Evolutionary conservation across 2,113 vertebrate genomes (phyloP).

Genomic region (Chiloscyllium plagiosum): DNA sequence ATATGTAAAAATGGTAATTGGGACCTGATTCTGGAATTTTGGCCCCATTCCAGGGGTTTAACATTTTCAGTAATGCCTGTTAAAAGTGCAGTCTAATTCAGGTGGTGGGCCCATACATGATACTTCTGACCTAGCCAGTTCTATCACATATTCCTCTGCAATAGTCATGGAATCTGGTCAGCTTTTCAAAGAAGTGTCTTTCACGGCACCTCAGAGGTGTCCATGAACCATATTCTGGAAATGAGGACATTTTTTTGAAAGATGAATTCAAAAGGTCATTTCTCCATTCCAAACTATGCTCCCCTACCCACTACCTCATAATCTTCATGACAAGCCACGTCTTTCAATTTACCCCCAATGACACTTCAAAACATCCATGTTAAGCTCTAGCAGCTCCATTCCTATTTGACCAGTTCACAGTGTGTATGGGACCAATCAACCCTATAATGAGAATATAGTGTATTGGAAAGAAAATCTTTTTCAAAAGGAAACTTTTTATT

Average conservation of each 20-base stretch:
- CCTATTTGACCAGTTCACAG: too few relatives aligned
- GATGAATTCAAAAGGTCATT: background rate
- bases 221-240: background rate
- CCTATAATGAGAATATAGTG: background rate
- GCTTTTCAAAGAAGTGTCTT: background rate
- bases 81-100: too few relatives aligned
- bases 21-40: background rate
- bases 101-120: too few relatives aligned
- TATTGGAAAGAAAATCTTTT: too few relatives aligned
- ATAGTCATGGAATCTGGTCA: background rate
- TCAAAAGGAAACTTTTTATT: too few relatives aligned
- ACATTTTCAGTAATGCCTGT: background rate
- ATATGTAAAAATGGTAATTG: background rate
- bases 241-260: background rate
- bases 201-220: background rate
- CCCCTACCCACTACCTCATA: background rate
- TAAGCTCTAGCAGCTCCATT: too few relatives aligned
- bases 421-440: background rate
- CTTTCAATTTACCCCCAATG: too few relatives aligned
- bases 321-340: too few relatives aligned
- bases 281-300: background rate
- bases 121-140: too few relatives aligned
- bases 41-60: background rate
- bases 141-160: too few relatives aligned
- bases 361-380: too few relatives aligned